Percentiles rank a stretch among this genome's conserved stretches.
Evolutionary conservation across 2,113 vertebrate genomes (phyloP).

Genomic region (Emydocephalus ijimae): DNA sequence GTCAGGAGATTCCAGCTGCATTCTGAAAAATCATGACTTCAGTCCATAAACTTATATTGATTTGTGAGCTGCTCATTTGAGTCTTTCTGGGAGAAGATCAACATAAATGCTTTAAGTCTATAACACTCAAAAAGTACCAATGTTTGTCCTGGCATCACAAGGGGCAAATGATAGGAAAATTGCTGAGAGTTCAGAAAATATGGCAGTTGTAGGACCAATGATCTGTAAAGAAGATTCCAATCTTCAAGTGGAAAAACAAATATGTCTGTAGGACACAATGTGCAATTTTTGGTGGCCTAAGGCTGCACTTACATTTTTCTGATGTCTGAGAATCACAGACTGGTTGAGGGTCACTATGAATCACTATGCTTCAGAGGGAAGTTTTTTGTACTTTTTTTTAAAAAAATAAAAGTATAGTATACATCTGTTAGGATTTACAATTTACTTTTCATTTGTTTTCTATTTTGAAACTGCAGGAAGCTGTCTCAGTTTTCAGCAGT

Average conservation of each 20-base stretch:
- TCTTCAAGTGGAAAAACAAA: background rate
- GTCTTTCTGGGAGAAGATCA: background rate
- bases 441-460: background rate
- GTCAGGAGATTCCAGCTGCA: background rate
- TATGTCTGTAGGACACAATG: background rate
- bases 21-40: background rate
- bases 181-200: background rate
- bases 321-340: background rate
- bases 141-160: background rate
- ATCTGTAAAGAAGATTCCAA: background rate
- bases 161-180: background rate
- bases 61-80: background rate
- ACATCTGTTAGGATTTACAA: background rate
- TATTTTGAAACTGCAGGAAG: background rate
- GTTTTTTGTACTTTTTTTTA: background rate
- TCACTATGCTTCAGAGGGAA: background rate
- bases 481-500: background rate
- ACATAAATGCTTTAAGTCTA: background rate
- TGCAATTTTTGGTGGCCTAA: background rate
- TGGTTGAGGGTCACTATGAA: background rate
- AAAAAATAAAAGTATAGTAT: background rate
- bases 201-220: background rate
- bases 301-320: background rate
- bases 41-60: background rate
- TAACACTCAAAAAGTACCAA: background rate